phyloP scores from a whole-genome alignment of 2,113 vertebrate species.

The Oenanthe oenanthe region DNA sequence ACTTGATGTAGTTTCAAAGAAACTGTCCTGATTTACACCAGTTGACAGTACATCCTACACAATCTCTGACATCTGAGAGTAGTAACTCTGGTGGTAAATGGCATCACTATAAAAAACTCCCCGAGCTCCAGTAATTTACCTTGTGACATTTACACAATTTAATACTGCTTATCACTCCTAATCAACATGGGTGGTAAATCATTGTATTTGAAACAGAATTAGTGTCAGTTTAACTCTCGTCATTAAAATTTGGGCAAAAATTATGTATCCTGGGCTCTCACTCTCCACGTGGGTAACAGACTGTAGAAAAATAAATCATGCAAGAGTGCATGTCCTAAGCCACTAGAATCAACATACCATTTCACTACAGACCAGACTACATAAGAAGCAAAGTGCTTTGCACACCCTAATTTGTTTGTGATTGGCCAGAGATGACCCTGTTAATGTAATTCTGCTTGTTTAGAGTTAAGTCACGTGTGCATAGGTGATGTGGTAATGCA shows the following conservation, averaged over 20 bases:
- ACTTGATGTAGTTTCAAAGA: neutral
- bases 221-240: neutral
- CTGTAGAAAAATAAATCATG: neutral
- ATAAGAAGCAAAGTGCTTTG: neutral
- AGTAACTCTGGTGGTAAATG: conserved; percentile 28
- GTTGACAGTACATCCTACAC: neutral
- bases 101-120: neutral
- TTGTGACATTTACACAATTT: neutral
- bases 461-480: neutral
- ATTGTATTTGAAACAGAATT: neutral
- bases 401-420: neutral
- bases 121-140: neutral
- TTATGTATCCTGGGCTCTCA: neutral
- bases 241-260: neutral
- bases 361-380: neutral
- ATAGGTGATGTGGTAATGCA: neutral
- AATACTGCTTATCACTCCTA: neutral
- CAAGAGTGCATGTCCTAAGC: neutral
- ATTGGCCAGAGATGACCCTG: neutral
- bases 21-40: conserved; percentile 13
- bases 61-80: conserved; percentile 4
- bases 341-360: neutral
- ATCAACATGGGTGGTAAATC: neutral
- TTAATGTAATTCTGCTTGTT: neutral
- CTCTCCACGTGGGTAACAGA: neutral